These are phyloP conservation scores for Phaenicophaeus curvirostris DNA, from an alignment of 2,797 vertebrate genomes.

Conservation along the genomic window DNA sequence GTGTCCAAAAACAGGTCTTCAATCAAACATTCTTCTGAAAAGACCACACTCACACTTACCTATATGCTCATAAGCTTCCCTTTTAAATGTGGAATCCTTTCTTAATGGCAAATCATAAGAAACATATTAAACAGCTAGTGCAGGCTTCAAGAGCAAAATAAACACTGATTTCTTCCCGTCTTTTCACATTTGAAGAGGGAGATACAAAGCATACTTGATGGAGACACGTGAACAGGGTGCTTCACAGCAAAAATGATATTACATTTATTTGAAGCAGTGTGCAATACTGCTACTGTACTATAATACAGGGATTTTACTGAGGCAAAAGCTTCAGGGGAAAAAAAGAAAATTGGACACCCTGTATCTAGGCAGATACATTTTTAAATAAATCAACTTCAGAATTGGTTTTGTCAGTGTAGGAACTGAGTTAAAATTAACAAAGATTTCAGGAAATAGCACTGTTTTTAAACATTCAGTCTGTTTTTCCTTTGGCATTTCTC, in stretches of 20 bases:
- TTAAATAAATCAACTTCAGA: neutral
- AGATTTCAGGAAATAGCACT: neutral
- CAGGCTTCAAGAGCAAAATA: slow-evolving; percentile 32
- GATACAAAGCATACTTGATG: neutral
- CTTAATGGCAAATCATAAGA: slow-evolving; percentile 38
- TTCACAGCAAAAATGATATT: neutral
- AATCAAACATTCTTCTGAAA: slow-evolving; percentile 73
- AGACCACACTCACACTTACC: slow-evolving; percentile 65
- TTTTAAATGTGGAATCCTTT: slow-evolving; percentile 16
- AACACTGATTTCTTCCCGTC: neutral
- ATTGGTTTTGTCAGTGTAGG: neutral
- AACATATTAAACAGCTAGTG: slow-evolving; percentile 31
- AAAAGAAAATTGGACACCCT: neutral
- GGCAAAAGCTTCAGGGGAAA: neutral
- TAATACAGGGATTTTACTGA: neutral
- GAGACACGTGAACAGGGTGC: neutral
- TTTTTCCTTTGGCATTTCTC: neutral
- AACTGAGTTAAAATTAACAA: neutral
- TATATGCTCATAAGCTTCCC: slow-evolving; percentile 54
- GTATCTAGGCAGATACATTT: neutral
- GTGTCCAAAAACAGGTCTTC: slow-evolving; percentile 77
- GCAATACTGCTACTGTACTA: neutral
- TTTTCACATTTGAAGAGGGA: slow-evolving; percentile 10
- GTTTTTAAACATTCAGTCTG: neutral
- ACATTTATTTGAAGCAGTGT: neutral